phyloP scores from a whole-genome alignment of 2,888 invertebrate genomes.

The Melikaiella ostensackeni region DNA sequence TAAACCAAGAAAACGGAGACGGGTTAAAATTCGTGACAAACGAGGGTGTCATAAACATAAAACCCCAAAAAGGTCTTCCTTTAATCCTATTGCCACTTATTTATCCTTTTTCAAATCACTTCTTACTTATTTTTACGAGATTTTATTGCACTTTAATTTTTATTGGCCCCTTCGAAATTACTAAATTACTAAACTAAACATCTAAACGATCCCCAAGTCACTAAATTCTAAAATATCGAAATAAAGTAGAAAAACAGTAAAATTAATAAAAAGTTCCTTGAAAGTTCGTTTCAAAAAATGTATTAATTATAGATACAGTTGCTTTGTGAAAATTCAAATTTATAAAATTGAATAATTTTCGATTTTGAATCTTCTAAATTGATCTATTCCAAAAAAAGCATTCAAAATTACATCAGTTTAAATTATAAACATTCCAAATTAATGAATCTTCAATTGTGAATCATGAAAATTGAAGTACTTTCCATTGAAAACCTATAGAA shows the following conservation, averaged over 20 bases:
- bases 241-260: neutral
- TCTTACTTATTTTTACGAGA: conserved; percentile 18
- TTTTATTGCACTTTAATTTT: conserved; percentile 12
- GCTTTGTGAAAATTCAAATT: too few relatives aligned
- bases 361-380: too few relatives aligned
- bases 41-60: conserved; percentile 19
- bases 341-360: too few relatives aligned
- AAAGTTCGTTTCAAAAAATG: too few relatives aligned
- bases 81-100: conserved; percentile 27
- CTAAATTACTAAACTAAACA: neutral
- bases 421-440: too few relatives aligned
- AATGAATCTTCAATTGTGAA: too few relatives aligned
- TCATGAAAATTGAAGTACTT: too few relatives aligned
- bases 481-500: too few relatives aligned
- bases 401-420: too few relatives aligned
- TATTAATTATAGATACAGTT: too few relatives aligned
- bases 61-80: conserved; percentile 20
- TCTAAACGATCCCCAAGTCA: neutral
- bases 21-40: conserved; percentile 32
- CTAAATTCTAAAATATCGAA: neutral
- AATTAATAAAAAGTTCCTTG: too few relatives aligned
- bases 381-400: too few relatives aligned
- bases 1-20: conserved; percentile 12
- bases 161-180: conserved; percentile 14
- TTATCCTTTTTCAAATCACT: conserved; percentile 1